Evolutionary conservation across 1,140 invertebrate genomes (phyloP), one percentile per base, ranked within the genome.

Genomic region (Drosophila littoralis): DNA sequence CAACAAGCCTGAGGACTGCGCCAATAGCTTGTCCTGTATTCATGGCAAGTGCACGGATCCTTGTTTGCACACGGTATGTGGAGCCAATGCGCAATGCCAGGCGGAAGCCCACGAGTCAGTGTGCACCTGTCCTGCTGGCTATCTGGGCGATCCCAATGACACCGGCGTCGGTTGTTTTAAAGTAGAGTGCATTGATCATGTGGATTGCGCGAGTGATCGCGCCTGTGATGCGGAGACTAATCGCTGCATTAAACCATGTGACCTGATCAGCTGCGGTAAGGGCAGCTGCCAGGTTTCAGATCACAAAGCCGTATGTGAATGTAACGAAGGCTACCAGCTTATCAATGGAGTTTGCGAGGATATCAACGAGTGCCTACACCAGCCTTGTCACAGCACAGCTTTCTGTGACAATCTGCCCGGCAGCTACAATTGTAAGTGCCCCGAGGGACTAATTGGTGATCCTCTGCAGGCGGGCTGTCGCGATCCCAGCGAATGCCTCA

Each of bases 241-340:
- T 90, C 97, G 96, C 92, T 98, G 97, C 91, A 93, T 95, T 94
- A 96, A 96, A 93, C 96, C 96, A 54, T 97, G 96, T 80, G 96
- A 97, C 73, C 92, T 94, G 66, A 92, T 94, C 1, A 94, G 94
- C 52, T 97, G 97, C 91, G 95, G 96, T 12, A 95, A 96, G 74
- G 96, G 96, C 1, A 94, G 93, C 36, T 97, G 96, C 71, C 92
- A 94, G 65, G 95, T 96, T 6, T 90, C 94, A 52, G 93, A 96
- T 70, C 97, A 98, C 86, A 93, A 94, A 73, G 94, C 94, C 1
- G 75, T 94, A 1, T 98, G 97, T 78, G 93, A 94, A 36, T 98
- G 97, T 92, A 93, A 94, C 69, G 85, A 94, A 36, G 97, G 97
- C 33, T 98, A 95, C 81, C 93, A 94, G 22, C 92, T 96, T 33